phyloP scores from a whole-genome alignment of 2,888 invertebrate species.

The Notodonta dromedarius region DNA sequence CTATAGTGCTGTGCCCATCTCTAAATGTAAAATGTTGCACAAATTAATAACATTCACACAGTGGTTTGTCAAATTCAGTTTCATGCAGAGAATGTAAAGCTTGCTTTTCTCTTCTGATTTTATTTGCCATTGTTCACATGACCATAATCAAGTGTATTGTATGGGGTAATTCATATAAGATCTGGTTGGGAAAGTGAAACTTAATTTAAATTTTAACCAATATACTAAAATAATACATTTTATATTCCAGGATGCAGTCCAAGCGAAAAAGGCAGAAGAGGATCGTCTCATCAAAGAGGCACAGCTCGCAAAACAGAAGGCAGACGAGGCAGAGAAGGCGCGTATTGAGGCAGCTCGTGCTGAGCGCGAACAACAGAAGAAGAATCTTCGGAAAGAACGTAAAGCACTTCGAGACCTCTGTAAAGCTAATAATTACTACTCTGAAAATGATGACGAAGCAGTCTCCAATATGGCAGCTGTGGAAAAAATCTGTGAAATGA shows the following conservation, averaged over 20 bases:
- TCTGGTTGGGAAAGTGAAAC: too few species aligned
- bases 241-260: constrained; percentile 87
- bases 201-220: too few species aligned
- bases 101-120: too few species aligned
- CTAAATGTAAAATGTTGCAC: too few species aligned
- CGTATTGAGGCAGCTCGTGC: constrained; percentile 92
- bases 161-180: too few species aligned
- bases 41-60: too few species aligned
- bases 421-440: constrained; percentile 93
- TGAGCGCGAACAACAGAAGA: constrained; percentile 93
- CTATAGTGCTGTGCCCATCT: too few species aligned
- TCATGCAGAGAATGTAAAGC: too few species aligned
- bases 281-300: constrained; percentile 90
- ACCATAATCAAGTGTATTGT: too few species aligned
- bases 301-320: constrained; percentile 89
- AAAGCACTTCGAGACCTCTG: constrained; percentile 91
- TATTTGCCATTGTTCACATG: too few species aligned
- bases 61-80: too few species aligned
- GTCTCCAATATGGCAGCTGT: constrained; percentile 95
- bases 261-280: constrained; percentile 93
- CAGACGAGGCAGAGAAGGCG: constrained; percentile 92
- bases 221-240: neutral
- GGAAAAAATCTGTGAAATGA: constrained; percentile 94
- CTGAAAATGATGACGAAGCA: constrained; percentile 87
- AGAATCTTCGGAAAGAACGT: constrained; percentile 93